Base-by-base conservation (phyloP, 2,113 vertebrate species). In the Trematomus loennbergii region DNA sequence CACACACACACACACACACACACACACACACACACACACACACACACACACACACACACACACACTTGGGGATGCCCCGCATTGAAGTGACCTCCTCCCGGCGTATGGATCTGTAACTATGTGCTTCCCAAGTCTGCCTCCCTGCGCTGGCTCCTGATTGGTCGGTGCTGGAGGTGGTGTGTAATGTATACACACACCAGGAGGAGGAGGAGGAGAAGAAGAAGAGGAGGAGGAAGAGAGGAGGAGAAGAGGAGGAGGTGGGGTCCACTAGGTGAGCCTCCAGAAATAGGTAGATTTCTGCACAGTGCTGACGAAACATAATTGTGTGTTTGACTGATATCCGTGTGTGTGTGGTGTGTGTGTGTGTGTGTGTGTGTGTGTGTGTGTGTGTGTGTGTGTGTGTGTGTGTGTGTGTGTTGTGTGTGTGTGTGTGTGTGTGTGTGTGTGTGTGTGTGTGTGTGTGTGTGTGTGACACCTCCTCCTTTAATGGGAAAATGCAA, bases 31-130 rank as follows among this genome's bases (percentile, higher is more conserved):
- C 29, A 29, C 29, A 29, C 29, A 29, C 29, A 29, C 29, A 29
- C 3, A 29, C 29, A 29, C 29, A 29, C 29, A 29, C 29, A 29
- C 29, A 29, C 29, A 29, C 87, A 88, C 85, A 52, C 29, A 59
- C 76, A 72, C 75, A 72, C 80, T 63, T 54, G 78, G 92, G 91
- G 89, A 93, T 91, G 85, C 90, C 90, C 89, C 76, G 87, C 84
- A 80, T 87, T 82, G 79, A 82, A 89, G 88, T 84, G 88, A 86
- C 89, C 79, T 15, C 77, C 78, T 91, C 75, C 75, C 12, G 79
- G 88, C 70, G n/a, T 92, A 90, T 91, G 78, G 89, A 91, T 93
- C 89, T 94, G 93, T 94, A 92, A 91, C 93, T 91, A 93, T 93
- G 93, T 93, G 93, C 89, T 67, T 86, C 85, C 76, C 82, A 87